These are phyloP conservation scores for Paramuricea clavata DNA, from an alignment of 92 coral and sea anemone genomes.

Conservation along the genomic window DNA sequence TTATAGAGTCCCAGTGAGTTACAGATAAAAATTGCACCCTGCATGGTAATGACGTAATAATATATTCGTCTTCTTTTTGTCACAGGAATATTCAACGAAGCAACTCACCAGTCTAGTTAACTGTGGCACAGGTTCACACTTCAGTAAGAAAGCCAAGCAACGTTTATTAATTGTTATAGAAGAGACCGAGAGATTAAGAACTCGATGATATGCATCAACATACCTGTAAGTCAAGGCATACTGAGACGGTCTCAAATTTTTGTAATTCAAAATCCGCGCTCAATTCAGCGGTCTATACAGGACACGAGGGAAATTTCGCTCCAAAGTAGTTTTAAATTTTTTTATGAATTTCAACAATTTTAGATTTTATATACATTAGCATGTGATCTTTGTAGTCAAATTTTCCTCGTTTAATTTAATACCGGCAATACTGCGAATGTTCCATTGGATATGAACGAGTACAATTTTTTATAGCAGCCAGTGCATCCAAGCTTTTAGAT, in stretches of 20 bases:
- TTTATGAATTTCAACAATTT: not conserved
- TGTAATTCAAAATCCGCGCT: not conserved
- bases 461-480: too few species aligned
- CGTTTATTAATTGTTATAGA: slow-evolving; percentile 86
- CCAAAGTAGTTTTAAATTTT: not conserved
- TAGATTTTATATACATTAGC: not conserved
- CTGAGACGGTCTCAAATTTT: too few species aligned
- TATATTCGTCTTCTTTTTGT: too few species aligned
- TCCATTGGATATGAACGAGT: too few species aligned
- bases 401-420: not conserved
- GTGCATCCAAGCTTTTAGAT: too few species aligned
- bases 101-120: slow-evolving; percentile 93
- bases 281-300: not conserved
- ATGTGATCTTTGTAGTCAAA: not conserved
- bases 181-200: slow-evolving; percentile 85
- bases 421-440: not conserved
- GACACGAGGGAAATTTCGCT: not conserved
- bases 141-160: slow-evolving; percentile 96
- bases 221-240: too few species aligned
- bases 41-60: too few species aligned
- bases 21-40: too few species aligned
- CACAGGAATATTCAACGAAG: slow-evolving; percentile 89
- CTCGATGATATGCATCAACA: slow-evolving; percentile 47
- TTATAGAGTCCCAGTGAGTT: too few species aligned
- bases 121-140: slow-evolving; percentile 98